Evolutionary conservation across 1,140 invertebrate species (phyloP).

Genomic region (Reticulitermes speratus): DNA sequence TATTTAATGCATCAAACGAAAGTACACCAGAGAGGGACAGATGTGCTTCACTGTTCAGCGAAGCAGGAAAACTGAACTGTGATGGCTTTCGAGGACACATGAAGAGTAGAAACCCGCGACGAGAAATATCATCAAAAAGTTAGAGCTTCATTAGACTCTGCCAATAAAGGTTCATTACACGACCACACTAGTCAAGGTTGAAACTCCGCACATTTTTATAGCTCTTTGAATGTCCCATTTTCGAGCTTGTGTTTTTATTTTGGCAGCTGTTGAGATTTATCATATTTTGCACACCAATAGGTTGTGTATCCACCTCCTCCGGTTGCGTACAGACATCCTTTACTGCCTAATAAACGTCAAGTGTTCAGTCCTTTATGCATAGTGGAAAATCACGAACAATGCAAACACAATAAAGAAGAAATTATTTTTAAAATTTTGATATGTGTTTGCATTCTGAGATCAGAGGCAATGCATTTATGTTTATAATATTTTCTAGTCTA

Average conservation of each 20-base stretch:
- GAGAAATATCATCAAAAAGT: not conserved
- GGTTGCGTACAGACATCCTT: not conserved
- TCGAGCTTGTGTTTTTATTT: not conserved
- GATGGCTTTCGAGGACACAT: not conserved
- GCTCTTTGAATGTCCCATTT: not conserved
- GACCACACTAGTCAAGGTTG: not conserved
- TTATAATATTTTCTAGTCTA: too few species aligned
- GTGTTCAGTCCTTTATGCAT: too few species aligned
- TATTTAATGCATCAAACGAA: not conserved
- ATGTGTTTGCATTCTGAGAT: too few species aligned
- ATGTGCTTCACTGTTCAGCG: not conserved
- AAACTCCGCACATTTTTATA: not conserved
- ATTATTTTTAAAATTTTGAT: too few species aligned
- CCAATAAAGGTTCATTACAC: slow-evolving; percentile 2
- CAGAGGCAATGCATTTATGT: too few species aligned
- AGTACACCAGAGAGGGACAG: not conserved
- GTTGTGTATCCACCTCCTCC: not conserved
- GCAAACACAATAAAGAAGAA: too few species aligned
- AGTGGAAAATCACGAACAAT: too few species aligned
- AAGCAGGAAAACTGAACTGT: not conserved
- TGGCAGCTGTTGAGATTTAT: not conserved
- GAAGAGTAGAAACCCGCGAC: not conserved
- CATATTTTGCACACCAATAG: slow-evolving; percentile 16
- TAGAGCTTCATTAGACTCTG: not conserved
- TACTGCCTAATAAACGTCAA: not conserved